Percentiles rank a stretch among this genome's conserved stretches.
Conservation (phyloP, 2,888 invertebrate genomes). For the Cephus pygmeus region DNA sequence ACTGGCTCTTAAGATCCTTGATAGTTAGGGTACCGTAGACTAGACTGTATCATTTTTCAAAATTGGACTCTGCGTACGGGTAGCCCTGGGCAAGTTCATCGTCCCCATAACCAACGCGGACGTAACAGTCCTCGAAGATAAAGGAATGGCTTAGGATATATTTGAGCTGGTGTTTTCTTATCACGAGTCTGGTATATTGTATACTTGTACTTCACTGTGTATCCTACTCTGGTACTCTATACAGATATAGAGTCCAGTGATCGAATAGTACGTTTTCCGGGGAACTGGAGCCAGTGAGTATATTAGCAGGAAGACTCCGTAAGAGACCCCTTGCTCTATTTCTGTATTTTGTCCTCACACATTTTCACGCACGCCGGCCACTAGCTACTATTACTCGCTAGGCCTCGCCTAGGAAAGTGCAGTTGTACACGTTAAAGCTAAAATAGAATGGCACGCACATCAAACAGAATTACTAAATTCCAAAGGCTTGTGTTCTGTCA, state of each 20-base stretch:
- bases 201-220: not conserved
- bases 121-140: not conserved
- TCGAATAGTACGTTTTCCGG: not conserved
- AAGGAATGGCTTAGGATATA: not conserved
- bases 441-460: conserved; percentile 57
- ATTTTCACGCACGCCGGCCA: conserved; percentile 33
- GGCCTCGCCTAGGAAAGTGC: conserved; percentile 35
- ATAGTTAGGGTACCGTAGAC: not conserved
- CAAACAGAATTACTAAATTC: conserved; percentile 47
- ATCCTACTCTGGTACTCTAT: not conserved
- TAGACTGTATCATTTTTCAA: not conserved
- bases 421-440: conserved; percentile 47
- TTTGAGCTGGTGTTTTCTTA: not conserved
- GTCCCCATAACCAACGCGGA: not conserved
- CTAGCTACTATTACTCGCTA: not conserved
- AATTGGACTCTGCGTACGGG: not conserved
- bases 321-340: conserved; percentile 40
- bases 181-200: not conserved
- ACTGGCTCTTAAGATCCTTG: not conserved
- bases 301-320: not conserved
- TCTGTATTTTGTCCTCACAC: conserved; percentile 55
- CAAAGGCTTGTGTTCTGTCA: not conserved
- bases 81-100: not conserved
- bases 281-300: not conserved
- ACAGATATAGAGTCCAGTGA: not conserved